Evolutionary conservation across 2,888 invertebrate species (phyloP).

Genomic region (Deladenus siricidicola): DNA sequence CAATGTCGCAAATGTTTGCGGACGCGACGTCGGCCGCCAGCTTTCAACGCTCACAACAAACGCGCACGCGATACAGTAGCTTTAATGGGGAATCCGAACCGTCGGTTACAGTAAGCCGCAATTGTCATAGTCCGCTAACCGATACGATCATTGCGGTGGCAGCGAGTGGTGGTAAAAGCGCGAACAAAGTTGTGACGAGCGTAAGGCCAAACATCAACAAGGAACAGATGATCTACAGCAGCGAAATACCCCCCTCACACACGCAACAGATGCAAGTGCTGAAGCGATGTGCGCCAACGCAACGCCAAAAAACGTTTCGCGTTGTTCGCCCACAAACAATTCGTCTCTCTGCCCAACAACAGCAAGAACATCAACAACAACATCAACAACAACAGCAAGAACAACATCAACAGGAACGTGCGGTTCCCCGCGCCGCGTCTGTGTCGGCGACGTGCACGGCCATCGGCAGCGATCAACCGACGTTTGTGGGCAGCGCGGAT

Average conservation of each 20-base stretch:
- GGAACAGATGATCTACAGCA: neutral
- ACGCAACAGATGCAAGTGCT: too few relatives aligned
- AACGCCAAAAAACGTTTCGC: neutral
- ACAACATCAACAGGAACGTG: too few relatives aligned
- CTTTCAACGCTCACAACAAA: neutral
- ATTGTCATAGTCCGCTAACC: neutral
- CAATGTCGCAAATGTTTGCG: neutral
- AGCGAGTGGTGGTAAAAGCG: neutral
- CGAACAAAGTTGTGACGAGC: too few relatives aligned
- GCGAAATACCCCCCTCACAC: too few relatives aligned
- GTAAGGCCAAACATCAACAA: neutral
- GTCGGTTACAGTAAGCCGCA: neutral
- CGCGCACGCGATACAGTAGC: neutral
- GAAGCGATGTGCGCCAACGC: too few relatives aligned
- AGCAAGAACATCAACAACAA: neutral
- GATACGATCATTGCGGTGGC: neutral
- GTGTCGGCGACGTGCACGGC: too few relatives aligned
- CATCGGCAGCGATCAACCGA: too few relatives aligned
- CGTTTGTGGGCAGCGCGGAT: neutral
- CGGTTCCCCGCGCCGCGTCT: too few relatives aligned
- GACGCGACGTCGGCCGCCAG: neutral
- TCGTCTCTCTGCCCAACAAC: neutral
- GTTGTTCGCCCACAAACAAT: neutral
- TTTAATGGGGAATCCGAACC: neutral
- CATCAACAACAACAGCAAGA: neutral